Evolutionary conservation across 2,113 vertebrate species (phyloP).

Genomic region (Mesitornis unicolor): DNA sequence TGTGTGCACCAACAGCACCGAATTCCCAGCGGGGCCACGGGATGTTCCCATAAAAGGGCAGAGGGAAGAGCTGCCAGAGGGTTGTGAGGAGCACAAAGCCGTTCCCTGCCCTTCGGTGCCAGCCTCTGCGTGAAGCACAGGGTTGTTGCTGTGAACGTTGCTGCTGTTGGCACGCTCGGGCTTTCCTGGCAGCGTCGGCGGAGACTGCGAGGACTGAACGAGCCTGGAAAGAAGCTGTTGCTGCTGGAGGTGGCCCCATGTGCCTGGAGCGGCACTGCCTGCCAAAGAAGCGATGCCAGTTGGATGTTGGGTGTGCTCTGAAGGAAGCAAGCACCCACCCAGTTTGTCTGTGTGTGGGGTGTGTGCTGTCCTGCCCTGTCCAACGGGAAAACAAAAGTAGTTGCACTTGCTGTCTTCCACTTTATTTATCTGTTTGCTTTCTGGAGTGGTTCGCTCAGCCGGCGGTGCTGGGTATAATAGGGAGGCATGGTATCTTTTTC

Average conservation of each 20-base stretch:
- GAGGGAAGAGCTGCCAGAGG: constrained; percentile 29
- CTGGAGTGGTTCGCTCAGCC: neutral
- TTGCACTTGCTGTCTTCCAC: neutral
- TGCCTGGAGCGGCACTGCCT: neutral
- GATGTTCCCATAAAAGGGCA: constrained; percentile 52
- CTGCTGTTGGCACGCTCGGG: constrained; percentile 21
- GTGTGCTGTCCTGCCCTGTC: neutral
- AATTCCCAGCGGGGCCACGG: neutral
- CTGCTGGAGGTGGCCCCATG: constrained; percentile 5
- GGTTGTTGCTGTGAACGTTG: neutral
- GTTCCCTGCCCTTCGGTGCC: neutral
- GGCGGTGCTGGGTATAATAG: neutral
- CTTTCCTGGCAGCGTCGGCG: constrained; percentile 4
- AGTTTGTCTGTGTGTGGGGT: neutral
- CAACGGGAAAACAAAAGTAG: neutral
- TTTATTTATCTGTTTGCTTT: neutral
- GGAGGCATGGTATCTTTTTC: neutral
- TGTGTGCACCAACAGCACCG: neutral
- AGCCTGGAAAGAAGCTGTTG: constrained; percentile 17
- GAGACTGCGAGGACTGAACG: neutral
- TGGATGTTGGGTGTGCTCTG: neutral
- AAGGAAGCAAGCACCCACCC: constrained; percentile 14
- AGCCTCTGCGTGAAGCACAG: neutral
- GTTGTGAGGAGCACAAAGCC: neutral
- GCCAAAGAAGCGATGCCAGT: neutral